These are phyloP conservation scores for Falco peregrinus DNA, from an alignment of 2,797 vertebrate species.

Conservation along the genomic window DNA sequence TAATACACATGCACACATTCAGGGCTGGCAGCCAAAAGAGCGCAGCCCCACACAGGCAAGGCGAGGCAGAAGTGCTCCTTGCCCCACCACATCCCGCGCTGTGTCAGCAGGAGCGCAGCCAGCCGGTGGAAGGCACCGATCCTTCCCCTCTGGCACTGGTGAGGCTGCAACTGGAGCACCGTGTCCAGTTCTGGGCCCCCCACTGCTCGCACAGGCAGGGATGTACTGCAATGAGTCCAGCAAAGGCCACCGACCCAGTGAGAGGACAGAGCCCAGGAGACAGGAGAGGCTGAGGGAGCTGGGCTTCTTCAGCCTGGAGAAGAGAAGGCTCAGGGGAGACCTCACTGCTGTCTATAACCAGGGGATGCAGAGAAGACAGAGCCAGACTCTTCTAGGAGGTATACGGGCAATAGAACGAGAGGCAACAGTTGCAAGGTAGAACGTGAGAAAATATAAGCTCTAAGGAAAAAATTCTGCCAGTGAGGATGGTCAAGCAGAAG, in stretches of 20 bases:
- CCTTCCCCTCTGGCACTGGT: neutral
- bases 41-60: neutral
- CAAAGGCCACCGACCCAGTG: neutral
- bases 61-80: neutral
- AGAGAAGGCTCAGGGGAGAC: neutral
- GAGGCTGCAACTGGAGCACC: neutral
- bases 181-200: neutral
- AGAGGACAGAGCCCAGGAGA: neutral
- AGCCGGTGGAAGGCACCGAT: neutral
- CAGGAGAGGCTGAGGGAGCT: neutral
- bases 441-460: neutral
- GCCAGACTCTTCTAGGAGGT: neutral
- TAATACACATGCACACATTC: neutral
- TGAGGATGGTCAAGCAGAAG: neutral
- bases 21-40: neutral
- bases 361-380: neutral
- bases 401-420: neutral
- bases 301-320: neutral
- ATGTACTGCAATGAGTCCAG: neutral
- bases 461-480: neutral
- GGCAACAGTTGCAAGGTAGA: neutral
- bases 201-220: neutral
- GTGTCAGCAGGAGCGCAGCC: neutral
- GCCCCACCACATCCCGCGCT: accelerated
- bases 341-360: neutral